These are phyloP conservation scores for Pseudomugil gertrudae DNA, from an alignment of 2,797 vertebrate genomes.

Conservation along the genomic window DNA sequence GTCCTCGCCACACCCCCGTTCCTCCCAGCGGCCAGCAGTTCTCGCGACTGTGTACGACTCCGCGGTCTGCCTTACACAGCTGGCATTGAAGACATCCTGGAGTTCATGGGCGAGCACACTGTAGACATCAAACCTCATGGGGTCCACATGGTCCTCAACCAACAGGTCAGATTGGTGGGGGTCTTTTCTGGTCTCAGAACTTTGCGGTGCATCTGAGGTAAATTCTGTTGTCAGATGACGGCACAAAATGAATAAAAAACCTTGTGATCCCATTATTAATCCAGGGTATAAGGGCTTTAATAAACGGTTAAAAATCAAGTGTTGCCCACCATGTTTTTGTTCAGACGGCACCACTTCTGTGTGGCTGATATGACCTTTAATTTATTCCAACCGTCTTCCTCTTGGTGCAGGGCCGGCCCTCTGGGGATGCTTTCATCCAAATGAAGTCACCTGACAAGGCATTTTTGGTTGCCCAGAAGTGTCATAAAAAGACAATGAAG, in stretches of 20 bases:
- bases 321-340: not conserved
- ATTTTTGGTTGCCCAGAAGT: constrained; percentile 92
- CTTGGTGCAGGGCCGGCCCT: constrained; percentile 88
- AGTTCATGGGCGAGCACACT: constrained; percentile 94
- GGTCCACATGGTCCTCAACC: constrained; percentile 98
- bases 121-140: constrained; percentile 94
- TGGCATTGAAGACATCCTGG: constrained; percentile 94
- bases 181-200: not conserved
- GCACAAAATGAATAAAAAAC: no score
- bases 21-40: constrained; percentile 83
- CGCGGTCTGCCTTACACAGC: constrained; percentile 94
- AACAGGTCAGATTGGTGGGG: constrained; percentile 84
- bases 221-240: no score
- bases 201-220: no score
- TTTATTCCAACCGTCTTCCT: not conserved
- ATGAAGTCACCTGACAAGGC: constrained; percentile 95
- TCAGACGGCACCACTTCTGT: not conserved
- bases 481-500: constrained; percentile 98
- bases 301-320: not conserved
- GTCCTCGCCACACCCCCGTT: constrained; percentile 86
- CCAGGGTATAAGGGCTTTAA: no score
- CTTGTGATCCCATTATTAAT: no score
- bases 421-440: constrained; percentile 96
- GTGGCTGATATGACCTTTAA: not conserved
- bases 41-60: constrained; percentile 91